A percentile compares a stretch with the other conserved stretches of the same genome.
Evolutionary conservation across 2,888 invertebrate genomes (phyloP).

Genomic region (Caenorhabditis parvicauda): DNA sequence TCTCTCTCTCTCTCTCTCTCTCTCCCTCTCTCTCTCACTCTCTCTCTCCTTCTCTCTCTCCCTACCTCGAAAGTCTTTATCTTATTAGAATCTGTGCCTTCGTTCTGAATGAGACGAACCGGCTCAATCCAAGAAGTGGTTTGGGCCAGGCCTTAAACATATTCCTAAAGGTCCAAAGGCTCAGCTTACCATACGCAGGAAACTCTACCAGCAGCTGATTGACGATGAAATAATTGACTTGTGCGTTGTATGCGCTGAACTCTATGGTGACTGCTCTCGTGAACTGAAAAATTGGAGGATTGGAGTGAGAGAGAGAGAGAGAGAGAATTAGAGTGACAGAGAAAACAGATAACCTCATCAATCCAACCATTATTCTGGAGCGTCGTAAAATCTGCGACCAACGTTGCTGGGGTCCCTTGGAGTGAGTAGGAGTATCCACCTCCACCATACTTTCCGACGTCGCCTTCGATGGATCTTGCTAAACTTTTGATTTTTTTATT

Average conservation of each 20-base stretch:
- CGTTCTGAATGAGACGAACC: slow-evolving; percentile 41
- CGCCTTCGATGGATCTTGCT: no score
- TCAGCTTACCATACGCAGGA: slow-evolving; percentile 12
- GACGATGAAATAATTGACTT: slow-evolving; percentile 58
- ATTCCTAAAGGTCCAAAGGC: no score
- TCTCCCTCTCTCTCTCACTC: no score
- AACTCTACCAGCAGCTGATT: slow-evolving; percentile 41
- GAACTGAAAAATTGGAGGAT: slow-evolving; percentile 65
- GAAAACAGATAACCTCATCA: slow-evolving; percentile 11
- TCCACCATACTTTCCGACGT: slow-evolving; percentile 28
- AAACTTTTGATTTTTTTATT: no score
- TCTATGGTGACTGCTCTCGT: slow-evolving; percentile 68
- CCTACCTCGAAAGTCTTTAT: slow-evolving; percentile 40
- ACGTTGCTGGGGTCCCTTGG: slow-evolving; percentile 25
- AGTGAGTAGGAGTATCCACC: slow-evolving; percentile 43
- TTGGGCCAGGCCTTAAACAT: slow-evolving; percentile 2
- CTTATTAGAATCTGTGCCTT: slow-evolving; percentile 24
- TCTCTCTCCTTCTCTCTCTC: no score
- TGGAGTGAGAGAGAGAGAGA: no score
- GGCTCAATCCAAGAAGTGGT: slow-evolving; percentile 41
- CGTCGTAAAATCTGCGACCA: slow-evolving; percentile 52
- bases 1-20: no score
- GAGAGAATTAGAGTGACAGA: no score
- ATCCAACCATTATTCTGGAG: slow-evolving; percentile 61
- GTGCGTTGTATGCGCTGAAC: slow-evolving; percentile 67